phyloP scores from a whole-genome alignment of 2,797 vertebrate genomes.

The Megalops cyprinoides region DNA sequence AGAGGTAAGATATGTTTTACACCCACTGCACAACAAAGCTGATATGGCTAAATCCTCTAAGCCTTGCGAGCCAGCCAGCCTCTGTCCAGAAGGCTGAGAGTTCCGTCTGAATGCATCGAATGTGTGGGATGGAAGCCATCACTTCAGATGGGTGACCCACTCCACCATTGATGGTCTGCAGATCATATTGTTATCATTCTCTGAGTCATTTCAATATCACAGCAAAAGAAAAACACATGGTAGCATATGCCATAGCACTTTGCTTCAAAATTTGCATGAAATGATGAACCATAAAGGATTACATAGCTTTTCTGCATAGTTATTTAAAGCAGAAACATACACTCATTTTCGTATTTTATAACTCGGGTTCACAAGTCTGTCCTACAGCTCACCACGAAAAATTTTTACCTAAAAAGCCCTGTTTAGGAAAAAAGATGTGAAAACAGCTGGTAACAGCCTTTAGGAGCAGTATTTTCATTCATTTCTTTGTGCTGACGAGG shows the following conservation, averaged over 20 bases:
- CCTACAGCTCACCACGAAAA: not conserved
- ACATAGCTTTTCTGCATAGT: too few species aligned
- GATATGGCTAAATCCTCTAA: not conserved
- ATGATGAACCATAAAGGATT: too few species aligned
- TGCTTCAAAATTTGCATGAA: too few species aligned
- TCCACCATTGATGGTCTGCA: not conserved
- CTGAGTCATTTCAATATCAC: not conserved
- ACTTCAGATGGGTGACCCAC: not conserved
- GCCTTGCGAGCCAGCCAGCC: not conserved
- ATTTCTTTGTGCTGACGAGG: not conserved
- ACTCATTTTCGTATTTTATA: too few species aligned
- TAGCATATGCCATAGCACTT: too few species aligned
- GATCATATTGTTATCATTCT: not conserved
- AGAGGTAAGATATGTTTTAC: not conserved
- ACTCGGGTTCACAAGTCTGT: too few species aligned
- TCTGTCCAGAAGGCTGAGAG: not conserved
- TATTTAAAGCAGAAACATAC: too few species aligned
- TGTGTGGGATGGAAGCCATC: not conserved
- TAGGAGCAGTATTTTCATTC: not conserved
- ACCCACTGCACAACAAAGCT: not conserved
- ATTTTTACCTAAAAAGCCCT: not conserved
- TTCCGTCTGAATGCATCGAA: not conserved
- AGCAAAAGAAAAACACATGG: too few species aligned
- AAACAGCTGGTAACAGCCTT: not conserved
- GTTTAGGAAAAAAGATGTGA: not conserved